Evolutionary conservation across 2,113 vertebrate genomes (phyloP), one percentile per base, ranked within the genome.

Genomic region (Cyanoderma ruficeps): DNA sequence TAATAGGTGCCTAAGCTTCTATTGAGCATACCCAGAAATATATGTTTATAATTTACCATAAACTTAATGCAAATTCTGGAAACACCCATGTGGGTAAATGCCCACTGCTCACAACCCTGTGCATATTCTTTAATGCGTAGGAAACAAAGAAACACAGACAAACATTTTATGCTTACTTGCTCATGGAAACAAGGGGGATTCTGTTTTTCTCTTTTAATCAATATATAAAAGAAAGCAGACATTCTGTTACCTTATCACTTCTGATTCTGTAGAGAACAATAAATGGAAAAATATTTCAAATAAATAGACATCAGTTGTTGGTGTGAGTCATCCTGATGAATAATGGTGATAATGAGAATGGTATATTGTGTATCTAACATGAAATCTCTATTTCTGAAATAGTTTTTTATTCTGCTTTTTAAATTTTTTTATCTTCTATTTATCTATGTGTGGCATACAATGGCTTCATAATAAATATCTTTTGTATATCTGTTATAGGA

Each of bases 271-370:
- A 63, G 47, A 70, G 59, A 88, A 86, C 67, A 95, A 70, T 67
- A 97, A 93, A 92, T 94, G 64, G 75, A 82, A 94, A 89, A 94
- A 85, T 59, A 96, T 89, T 97, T 77, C 30, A 68, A 81, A 90
- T 79, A 97, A 97, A 95, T 31, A 94, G 64, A 50, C 71, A 93
- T 95, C 68, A 88, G 56, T 57, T 96, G 70, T 71, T 93, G 56
- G 37, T 83, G 52, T 97, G 95, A 96, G 39, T 96, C 90, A 95
- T 50, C 21, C 81, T 80, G 77, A 87, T 59, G 82, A 86, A 91
- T 85, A 95, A 83, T 39, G 11, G 42, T 78, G 71, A 92, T 95
- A 86, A 94, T 80, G 68, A 86, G 71, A 77, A 80, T 25, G 60
- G 57, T 83, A 59, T 61, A 87, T 44, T 72, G 28, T 71, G 46